Evolutionary conservation across 2,113 vertebrate species (phyloP).

Genomic region (Crocuta crocuta): DNA sequence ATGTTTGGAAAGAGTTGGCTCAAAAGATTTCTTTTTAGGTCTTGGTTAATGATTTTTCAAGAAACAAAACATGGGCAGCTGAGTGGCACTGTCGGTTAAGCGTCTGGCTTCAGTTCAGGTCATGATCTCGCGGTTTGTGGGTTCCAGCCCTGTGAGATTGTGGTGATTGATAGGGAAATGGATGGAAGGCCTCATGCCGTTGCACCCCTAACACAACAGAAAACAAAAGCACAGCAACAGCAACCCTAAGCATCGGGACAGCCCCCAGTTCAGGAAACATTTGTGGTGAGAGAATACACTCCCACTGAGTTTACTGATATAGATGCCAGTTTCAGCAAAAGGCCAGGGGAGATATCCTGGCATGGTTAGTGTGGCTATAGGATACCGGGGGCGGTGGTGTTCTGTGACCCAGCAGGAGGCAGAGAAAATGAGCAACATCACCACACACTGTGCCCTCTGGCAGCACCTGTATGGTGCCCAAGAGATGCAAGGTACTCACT

Average conservation of each 20-base stretch:
- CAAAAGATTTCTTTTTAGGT: neutral
- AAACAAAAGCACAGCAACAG: neutral
- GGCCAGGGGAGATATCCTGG: neutral
- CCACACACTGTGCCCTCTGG: neutral
- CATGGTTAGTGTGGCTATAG: neutral
- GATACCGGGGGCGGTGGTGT: neutral
- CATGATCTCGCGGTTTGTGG: too few species aligned
- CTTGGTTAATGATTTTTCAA: neutral
- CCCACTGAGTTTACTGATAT: neutral
- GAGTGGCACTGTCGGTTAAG: too few species aligned
- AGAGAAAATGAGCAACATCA: neutral
- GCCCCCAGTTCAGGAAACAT: neutral
- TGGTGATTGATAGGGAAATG: too few species aligned
- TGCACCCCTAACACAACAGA: neutral
- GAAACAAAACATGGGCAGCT: too few species aligned
- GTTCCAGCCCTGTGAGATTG: too few species aligned
- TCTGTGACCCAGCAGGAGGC: neutral
- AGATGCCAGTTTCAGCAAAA: neutral
- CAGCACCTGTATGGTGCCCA: neutral
- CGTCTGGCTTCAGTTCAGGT: too few species aligned
- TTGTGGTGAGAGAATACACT: neutral
- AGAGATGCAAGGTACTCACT: neutral
- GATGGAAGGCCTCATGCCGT: neutral
- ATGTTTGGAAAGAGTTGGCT: neutral
- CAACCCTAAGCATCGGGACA: neutral